These are phyloP conservation scores for Brachionus rotundiformis DNA, from an alignment of 1,140 invertebrate genomes.

Conservation along the genomic window DNA sequence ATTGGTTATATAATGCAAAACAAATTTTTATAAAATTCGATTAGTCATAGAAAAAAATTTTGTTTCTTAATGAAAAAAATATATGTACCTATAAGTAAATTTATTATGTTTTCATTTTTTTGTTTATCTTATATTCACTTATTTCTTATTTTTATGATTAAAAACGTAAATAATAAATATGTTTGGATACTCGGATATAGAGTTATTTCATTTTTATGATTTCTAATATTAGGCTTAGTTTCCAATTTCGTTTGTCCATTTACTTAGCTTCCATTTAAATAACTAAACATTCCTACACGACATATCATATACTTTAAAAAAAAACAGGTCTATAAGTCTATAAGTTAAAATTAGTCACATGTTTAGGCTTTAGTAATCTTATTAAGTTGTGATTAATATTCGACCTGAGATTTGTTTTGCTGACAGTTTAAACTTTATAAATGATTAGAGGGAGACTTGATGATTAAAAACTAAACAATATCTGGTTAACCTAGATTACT, in stretches of 20 bases:
- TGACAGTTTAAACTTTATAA: background rate
- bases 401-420: background rate
- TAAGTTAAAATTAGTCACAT: background rate
- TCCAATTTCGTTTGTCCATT: background rate
- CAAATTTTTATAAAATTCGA: slow-evolving; percentile 5
- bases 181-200: slow-evolving; percentile 5
- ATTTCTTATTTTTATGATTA: slow-evolving; percentile 13
- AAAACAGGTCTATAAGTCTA: background rate
- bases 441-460: background rate
- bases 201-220: background rate
- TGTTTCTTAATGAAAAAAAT: slow-evolving; percentile 11
- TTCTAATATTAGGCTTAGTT: background rate
- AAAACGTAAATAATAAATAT: slow-evolving; percentile 18
- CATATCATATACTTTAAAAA: no score
- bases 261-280: background rate
- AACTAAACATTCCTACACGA: background rate
- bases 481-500: slow-evolving; percentile 3
- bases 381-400: background rate
- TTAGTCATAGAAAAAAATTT: no score
- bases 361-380: background rate
- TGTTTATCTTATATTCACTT: slow-evolving; percentile 17
- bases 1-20: slow-evolving; percentile 12
- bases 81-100: background rate
- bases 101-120: background rate
- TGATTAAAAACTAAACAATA: background rate